Base-by-base conservation (phyloP, 2,888 invertebrate genomes). In the Furcula furcula region DNA sequence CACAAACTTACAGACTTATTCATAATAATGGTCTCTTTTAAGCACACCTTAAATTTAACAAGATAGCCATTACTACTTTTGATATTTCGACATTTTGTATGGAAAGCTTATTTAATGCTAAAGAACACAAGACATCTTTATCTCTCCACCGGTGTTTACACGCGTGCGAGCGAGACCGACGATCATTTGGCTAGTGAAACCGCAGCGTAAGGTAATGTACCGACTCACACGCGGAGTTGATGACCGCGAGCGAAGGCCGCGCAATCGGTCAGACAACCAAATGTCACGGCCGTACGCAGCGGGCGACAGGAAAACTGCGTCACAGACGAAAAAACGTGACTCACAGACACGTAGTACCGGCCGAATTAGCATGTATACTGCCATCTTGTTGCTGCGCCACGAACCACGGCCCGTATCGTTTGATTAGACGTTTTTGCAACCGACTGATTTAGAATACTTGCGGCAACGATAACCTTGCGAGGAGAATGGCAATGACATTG, bases 231-330 rank as follows among this genome's bases (percentile, higher is more conserved):
- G 67, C 74, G 70, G 81, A 75, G 87, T 84, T 82, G 86, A 76
- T 82, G 87, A 88, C 87, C 86, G 86, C 80, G 68, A 58, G 59
- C 74, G 86, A 86, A 88, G 87, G 87, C 84, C 85, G 80, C 58
- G 62, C 86, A 86, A 87, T 88, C 87, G 86, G 87, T 87, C 87
- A 86, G 76, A 76, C 82, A 76, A 66, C 65, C 76, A 88, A 88
- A 88, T 88, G 87, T 88, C 87, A 88, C 63, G 87, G 87, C 56
- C 85, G 75, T 70, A 70, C 80, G 67, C 69, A 55, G 55, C 64
- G 57, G 57, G 73, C 68, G 78, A 76, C 82, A 76, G 80, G 76
- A 72, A 73, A 79, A 69, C 74, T 67, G 68, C 83, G 86, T 84
- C 85, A 83, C 76, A 76, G 70, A 78, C 67, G 65, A 79, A 82